Base-by-base conservation (phyloP, 2,113 vertebrate species). In the Osmerus eperlanus region DNA sequence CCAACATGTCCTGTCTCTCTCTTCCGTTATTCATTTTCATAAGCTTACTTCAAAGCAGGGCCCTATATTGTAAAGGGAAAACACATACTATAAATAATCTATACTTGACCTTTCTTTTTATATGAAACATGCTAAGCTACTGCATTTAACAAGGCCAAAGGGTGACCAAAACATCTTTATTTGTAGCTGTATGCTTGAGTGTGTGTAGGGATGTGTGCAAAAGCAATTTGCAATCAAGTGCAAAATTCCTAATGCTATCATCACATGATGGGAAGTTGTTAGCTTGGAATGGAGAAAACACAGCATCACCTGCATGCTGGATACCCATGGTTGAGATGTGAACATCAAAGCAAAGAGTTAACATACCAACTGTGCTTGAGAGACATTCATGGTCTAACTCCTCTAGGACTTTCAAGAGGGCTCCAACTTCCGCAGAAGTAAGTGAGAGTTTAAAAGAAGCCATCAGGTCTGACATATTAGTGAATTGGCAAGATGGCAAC, bases 291-390 rank as follows among this genome's bases (percentile, higher is more conserved):
- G 59, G 59, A 61, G 60, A 28, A 14, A 64, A 63, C 25, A 36
- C 28, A n/a, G 16, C 29, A 13, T 32, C 15, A 23, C 28, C 29
- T 63, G 28, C 15, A 64, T 64, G 62, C 28, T 64, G 4, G 15
- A 2, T 53, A 82, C 80, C 78, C 53, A 74, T 84, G 63, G 77
- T 80, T 79, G 72, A 78, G 74, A 65, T 78, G 51, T 70, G 81
- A 84, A 83, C 65, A 75, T 74, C 3, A 70, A 68, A 77, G 65
- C 67, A 65, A 11, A 69, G 78, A 54, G 62, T 29, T 29, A 64
- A 36, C 28, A 64, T 64, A 19, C 36, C 32, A n/a, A 28, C 29
- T 18, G 13, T 64, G 29, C 18, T 16, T 64, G 62, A 64, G 28
- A 32, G 28, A 36, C 18, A 47, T 64, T 29, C 29, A 32, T 7